Base-by-base conservation (phyloP, 2,113 vertebrate species). In the Ictidomys tridecemlineatus region DNA sequence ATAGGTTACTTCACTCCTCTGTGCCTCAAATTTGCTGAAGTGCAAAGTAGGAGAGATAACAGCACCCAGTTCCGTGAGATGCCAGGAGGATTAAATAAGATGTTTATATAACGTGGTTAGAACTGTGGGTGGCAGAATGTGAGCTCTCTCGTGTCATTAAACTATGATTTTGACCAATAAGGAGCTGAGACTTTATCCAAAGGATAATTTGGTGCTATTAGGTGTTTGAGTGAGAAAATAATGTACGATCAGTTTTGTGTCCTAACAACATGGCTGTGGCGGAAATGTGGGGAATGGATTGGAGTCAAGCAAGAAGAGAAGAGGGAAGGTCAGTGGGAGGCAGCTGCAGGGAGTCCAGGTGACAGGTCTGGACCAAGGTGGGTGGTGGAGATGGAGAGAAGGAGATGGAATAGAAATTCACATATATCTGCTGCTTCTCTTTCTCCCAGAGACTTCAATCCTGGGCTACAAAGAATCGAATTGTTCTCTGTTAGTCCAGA, bases 201-300 rank as follows among this genome's bases (percentile, higher is more conserved):
- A 89, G 63, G 39, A 94, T 30, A 70, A 6, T 34, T 86, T 39
- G 13, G 8, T 51, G 4, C 67, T 87, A 20, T 28, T n/a, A 85
- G 32, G 42, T 78, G 12, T 74, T 80, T 70, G 69, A 90, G 16
- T 69, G 73, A 86, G 45, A 86, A 83, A 84, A 95, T 70, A n/a
- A 92, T 65, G 24, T 34, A 32, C 24, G 32, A 67, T 88, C 53
- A 78, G n/a, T 28, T 83, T 51, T 65, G 16, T 42, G 28, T 73
- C 63, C 69, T 70, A 56, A 79, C 42, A 67, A 79, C n/a, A 67
- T 61, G 63, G 30, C 26, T 85, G 45, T 92, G 73, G 18, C 37
- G 42, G 39, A 51, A 51, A 18, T n/a, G 28, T 67, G 32, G 2
- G n/a, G 10, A 5, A 16, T 34, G 34, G 72, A 6, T 2, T 48